Evolutionary conservation across 2,888 invertebrate genomes (phyloP).

Genomic region (Calephelis perditalis): DNA sequence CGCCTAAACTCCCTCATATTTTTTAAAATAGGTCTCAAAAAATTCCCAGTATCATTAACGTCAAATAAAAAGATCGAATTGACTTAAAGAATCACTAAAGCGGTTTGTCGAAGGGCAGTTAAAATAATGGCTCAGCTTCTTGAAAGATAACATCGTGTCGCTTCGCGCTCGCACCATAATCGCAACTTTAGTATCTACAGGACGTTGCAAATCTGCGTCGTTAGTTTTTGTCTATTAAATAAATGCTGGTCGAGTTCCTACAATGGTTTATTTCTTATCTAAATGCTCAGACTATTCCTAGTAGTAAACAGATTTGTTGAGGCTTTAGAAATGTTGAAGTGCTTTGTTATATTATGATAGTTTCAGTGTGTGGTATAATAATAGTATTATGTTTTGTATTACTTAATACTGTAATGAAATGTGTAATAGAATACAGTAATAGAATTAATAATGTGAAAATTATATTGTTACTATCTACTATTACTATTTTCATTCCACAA

Average conservation of each 20-base stretch:
- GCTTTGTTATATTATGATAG: conserved; percentile 8
- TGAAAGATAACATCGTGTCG: conserved; percentile 50
- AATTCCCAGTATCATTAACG: not conserved
- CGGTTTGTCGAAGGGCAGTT: conserved; percentile 37
- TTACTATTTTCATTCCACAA: too few relatives aligned
- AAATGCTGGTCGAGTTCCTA: not conserved
- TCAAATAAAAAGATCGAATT: conserved; percentile 18
- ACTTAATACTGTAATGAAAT: too few relatives aligned
- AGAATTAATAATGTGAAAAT: too few relatives aligned
- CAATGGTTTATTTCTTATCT: conserved; percentile 11
- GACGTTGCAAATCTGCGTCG: conserved; percentile 19
- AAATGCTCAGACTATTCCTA: conserved; percentile 3
- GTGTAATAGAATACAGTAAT: too few relatives aligned
- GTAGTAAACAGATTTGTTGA: conserved; percentile 4
- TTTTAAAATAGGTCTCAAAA: not conserved
- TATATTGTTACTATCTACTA: too few relatives aligned
- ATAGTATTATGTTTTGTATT: too few relatives aligned
- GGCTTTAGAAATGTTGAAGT: not conserved
- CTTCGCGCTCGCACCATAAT: conserved; percentile 32
- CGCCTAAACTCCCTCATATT: too few relatives aligned
- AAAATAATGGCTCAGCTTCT: conserved; percentile 52
- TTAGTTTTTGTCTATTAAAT: conserved; percentile 19
- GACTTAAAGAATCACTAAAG: conserved; percentile 17
- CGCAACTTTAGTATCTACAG: conserved; percentile 26
- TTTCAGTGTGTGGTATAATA: not conserved